phyloP scores from a whole-genome alignment of 1,140 invertebrate genomes.

The Nomia melanderi region DNA sequence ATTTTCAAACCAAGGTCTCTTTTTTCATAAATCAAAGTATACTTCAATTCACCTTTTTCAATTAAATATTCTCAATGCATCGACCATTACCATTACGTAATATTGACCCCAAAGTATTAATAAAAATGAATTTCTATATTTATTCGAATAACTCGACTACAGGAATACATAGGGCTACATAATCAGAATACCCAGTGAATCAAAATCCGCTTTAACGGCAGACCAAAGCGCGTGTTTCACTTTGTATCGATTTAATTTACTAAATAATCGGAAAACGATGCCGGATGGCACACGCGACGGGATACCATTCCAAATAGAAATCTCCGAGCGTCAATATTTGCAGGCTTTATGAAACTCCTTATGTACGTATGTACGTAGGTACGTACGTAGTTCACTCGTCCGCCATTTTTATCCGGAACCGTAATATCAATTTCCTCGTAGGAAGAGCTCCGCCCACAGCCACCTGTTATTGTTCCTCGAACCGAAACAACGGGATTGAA shows the following conservation, averaged over 20 bases:
- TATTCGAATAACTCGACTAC: too few species aligned
- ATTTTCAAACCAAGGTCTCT: too few species aligned
- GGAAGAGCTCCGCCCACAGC: neutral
- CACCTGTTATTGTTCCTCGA: conserved; percentile 41
- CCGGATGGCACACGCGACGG: too few species aligned
- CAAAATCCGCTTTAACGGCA: too few species aligned
- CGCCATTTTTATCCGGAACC: conserved; percentile 35
- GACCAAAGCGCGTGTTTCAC: neutral
- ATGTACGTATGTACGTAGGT: conserved; percentile 1
- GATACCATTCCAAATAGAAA: conserved; percentile 23
- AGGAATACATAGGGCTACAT: too few species aligned
- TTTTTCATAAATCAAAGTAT: too few species aligned
- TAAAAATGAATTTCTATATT: too few species aligned
- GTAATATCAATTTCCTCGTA: conserved; percentile 42
- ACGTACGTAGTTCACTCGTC: neutral
- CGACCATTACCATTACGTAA: too few species aligned
- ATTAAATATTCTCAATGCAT: too few species aligned
- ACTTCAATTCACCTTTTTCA: too few species aligned
- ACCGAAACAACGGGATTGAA: conserved; percentile 14
- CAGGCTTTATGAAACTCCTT: conserved; percentile 27
- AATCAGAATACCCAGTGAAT: too few species aligned
- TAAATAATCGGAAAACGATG: neutral
- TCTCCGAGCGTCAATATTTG: conserved; percentile 35
- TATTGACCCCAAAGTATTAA: too few species aligned
- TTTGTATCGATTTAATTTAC: conserved; percentile 31